phyloP scores from a whole-genome alignment of 1,140 invertebrate genomes.

The Streblospio benedicti region DNA sequence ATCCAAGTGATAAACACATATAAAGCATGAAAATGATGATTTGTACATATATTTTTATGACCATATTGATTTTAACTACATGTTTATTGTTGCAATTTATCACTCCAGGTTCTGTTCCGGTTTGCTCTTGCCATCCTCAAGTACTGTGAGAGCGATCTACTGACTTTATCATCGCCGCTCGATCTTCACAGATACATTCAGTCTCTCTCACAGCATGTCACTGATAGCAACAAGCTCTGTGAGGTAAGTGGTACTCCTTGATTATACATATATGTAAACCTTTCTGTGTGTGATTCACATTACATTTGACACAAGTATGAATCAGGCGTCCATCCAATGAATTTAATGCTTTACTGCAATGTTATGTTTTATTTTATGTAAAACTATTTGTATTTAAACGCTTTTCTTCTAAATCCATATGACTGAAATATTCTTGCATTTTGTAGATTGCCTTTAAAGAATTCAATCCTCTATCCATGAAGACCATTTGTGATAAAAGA shows the following conservation, averaged over 20 bases:
- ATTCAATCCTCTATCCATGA: conserved; percentile 51
- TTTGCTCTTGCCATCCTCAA: conserved; percentile 54
- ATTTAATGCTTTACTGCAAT: too few species aligned
- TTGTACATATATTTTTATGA: not conserved
- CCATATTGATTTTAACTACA: not conserved
- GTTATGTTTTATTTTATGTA: too few species aligned
- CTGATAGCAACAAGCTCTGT: conserved; percentile 42
- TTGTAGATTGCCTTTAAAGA: conserved; percentile 50
- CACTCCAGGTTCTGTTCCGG: conserved; percentile 50
- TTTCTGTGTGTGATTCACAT: not conserved
- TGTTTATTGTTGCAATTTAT: not conserved
- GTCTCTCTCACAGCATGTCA: conserved; percentile 43
- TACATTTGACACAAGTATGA: not conserved
- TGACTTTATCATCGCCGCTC: conserved; percentile 35
- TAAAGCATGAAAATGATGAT: not conserved
- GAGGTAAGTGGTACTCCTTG: conserved; percentile 23
- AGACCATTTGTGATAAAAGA: conserved; percentile 40
- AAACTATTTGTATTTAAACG: not conserved
- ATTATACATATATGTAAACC: not conserved
- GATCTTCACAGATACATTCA: conserved; percentile 47
- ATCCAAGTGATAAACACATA: not conserved
- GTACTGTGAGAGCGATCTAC: conserved; percentile 48
- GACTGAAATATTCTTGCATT: conserved; percentile 3
- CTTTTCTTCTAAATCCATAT: not conserved
- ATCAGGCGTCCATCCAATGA: not conserved